A percentile compares a stretch with the other conserved stretches of the same genome.
These are phyloP conservation scores for Cathartes aura DNA, from an alignment of 2,113 vertebrate species.

Conservation along the genomic window DNA sequence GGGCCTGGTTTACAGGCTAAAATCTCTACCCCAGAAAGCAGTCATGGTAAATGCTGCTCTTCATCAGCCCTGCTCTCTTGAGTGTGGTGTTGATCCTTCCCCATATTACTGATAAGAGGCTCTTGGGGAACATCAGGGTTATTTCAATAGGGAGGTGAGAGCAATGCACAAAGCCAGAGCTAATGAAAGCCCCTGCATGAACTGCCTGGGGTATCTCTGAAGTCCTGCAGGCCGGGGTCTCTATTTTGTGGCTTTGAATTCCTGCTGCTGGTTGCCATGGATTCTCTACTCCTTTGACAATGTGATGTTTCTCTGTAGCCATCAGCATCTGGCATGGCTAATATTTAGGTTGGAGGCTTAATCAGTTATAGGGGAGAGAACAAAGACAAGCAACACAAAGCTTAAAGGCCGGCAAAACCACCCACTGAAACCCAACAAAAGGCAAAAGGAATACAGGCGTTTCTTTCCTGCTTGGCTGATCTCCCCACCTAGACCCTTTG, in stretches of 20 bases:
- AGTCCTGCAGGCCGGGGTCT: neutral
- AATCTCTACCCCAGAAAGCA: neutral
- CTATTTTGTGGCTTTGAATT: neutral
- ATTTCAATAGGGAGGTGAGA: neutral
- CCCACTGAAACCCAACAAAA: neutral
- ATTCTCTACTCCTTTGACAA: neutral
- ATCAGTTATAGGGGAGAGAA: neutral
- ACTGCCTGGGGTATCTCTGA: neutral
- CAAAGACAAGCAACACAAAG: neutral
- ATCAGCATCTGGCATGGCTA: neutral
- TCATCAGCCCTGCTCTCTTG: neutral
- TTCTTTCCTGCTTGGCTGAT: neutral
- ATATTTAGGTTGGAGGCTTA: neutral
- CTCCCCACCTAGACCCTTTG: constrained; percentile 1
- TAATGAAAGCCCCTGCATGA: accelerated
- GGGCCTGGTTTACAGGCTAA: neutral
- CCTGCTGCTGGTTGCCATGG: neutral
- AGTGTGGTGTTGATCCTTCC: neutral
- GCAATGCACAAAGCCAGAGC: neutral
- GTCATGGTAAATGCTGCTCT: neutral
- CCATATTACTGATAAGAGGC: neutral
- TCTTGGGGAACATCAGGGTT: neutral
- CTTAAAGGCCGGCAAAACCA: neutral
- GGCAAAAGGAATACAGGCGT: neutral
- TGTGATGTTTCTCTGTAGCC: neutral